Evolutionary conservation across 2,888 invertebrate genomes (phyloP), one percentile per base, ranked within the genome.

Genomic region (Camponotus fellah): DNA sequence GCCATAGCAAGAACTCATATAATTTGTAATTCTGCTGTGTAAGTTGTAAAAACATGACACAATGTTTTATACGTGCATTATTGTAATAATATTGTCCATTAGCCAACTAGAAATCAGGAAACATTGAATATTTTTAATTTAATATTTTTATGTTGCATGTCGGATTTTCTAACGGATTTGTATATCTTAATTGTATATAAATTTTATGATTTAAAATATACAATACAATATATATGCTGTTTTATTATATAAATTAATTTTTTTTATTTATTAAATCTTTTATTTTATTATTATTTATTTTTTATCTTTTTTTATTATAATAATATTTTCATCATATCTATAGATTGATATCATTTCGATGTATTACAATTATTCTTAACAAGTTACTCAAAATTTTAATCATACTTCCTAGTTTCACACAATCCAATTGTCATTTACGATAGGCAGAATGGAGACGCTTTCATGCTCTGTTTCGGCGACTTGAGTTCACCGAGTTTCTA

Each of bases 381-480:
- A 58, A 85, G 43, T 77, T 46, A 81, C 69, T 84, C 85, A 26
- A 79, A 49, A 68, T 60, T 26, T 26, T 26, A 17, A 91, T 89
- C 87, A 81, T 88, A 85, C 86, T 93, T 92, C 91, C 93, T 90
- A 89, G 90, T 94, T 94, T 93, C 93, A 91, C 93, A 60, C 72
- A 80, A 84, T 68, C 82, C 89, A 85, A 89, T 85, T 90, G 90
- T 91, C 90, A 87, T 84, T 87, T 84, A 86, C 60, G 85, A 86
- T 66, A 87, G 84, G 91, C 91, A 88, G 91, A 92, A 91, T 91
- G 89, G 90, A 92, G 92, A 92, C 85, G 88, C 86, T 83, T 94
- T 94, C 93, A 94, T 94, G 94, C 94, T 94, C 94, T 94, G 94
- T 94, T 94, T 94, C 91, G 92, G 91, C 91, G 88, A 85, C 80